These are phyloP conservation scores for Natator depressus DNA, from an alignment of 2,113 vertebrate genomes.

Conservation along the genomic window DNA sequence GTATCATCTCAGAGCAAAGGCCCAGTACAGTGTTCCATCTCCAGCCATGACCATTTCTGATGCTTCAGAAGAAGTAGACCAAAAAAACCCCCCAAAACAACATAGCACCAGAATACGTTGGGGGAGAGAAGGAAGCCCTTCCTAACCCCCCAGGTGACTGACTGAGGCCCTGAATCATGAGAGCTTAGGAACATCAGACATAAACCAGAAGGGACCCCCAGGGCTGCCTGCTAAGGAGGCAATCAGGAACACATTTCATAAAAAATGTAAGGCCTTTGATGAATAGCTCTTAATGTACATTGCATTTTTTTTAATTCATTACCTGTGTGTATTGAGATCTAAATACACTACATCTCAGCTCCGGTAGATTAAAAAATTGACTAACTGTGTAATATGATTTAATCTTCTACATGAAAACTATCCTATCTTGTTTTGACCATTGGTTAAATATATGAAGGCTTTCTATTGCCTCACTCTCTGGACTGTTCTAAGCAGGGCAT, in stretches of 20 bases:
- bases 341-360: neutral
- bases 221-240: neutral
- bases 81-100: neutral
- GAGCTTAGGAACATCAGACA: neutral
- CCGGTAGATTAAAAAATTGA: conserved; percentile 44
- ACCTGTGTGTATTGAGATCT: neutral
- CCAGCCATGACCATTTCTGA: neutral
- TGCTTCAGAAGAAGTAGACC: neutral
- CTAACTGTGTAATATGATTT: neutral
- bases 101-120: neutral
- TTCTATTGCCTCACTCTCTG: neutral
- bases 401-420: conserved; percentile 42
- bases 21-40: neutral
- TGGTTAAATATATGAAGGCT: conserved; percentile 3
- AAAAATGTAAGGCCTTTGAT: conserved; percentile 22
- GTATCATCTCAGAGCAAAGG: neutral
- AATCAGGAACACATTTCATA: conserved; percentile 16
- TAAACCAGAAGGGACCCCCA: neutral
- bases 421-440: conserved; percentile 23
- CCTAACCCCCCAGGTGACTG: neutral
- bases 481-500: neutral
- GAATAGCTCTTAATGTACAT: neutral
- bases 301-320: neutral
- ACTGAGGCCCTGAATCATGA: neutral
- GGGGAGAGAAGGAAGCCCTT: neutral